Conservation (phyloP, 2,888 invertebrate genomes). For the Apodemia zela region DNA sequence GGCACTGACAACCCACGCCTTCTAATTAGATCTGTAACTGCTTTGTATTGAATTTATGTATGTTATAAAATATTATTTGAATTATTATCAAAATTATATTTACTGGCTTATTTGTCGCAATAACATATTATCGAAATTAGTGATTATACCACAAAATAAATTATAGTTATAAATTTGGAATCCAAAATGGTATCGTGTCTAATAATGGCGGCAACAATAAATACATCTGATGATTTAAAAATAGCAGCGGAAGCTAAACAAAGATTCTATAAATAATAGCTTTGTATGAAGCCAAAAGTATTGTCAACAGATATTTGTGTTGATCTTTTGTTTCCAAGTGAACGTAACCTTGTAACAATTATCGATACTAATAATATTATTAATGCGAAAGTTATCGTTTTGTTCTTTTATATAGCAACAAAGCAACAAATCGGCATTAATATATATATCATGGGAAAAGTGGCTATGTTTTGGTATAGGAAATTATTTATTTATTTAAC, state of each 20-base stretch:
- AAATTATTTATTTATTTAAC: no score
- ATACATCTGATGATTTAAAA: conserved; percentile 43
- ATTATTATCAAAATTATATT: conserved; percentile 9
- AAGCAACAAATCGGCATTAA: no score
- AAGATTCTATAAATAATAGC: conserved; percentile 55
- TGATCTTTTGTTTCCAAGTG: conserved; percentile 11
- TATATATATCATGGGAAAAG: no score
- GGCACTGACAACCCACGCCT: conserved; percentile 29
- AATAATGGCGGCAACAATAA: conserved; percentile 42
- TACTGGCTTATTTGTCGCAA: conserved; percentile 14
- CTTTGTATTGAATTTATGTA: conserved; percentile 25
- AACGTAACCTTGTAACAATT: conserved; percentile 3
- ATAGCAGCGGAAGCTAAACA: conserved; percentile 54
- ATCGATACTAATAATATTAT: not conserved
- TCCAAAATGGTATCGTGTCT: conserved; percentile 36
- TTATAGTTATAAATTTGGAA: conserved; percentile 31
- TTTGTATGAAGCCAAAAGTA: conserved; percentile 47
- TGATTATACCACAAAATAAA: conserved; percentile 54
- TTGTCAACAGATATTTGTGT: conserved; percentile 31
- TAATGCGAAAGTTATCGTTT: no score
- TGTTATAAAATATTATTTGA: conserved; percentile 19
- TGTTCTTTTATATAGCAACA: no score
- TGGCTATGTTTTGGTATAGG: no score
- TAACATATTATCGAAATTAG: conserved; percentile 14
- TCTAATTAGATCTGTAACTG: conserved; percentile 27